phyloP scores from a whole-genome alignment of 2,113 vertebrate genomes.

The Lamprotornis superbus region DNA sequence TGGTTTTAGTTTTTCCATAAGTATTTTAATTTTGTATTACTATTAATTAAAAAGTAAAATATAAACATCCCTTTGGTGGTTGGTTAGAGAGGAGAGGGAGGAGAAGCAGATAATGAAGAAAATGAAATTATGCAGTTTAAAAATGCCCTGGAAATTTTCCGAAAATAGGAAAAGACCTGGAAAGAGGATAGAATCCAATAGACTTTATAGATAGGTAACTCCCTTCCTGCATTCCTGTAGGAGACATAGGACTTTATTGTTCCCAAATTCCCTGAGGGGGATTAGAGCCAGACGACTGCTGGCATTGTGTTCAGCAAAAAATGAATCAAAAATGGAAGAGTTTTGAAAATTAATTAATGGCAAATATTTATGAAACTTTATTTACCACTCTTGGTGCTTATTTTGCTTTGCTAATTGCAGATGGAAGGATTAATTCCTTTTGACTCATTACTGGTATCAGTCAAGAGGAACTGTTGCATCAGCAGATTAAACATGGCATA shows the following conservation, averaged over 20 bases:
- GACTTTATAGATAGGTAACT: not conserved
- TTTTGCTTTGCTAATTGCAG: not conserved
- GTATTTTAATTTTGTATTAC: not conserved
- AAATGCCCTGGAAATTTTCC: not conserved
- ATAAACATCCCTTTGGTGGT: rapidly evolving
- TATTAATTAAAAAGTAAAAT: not conserved
- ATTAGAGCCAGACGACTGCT: not conserved
- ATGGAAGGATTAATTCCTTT: not conserved
- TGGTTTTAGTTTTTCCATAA: not conserved
- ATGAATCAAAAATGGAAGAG: not conserved
- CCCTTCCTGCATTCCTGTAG: not conserved
- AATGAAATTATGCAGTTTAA: not conserved
- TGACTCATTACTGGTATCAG: not conserved
- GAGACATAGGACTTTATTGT: not conserved
- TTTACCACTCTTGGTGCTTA: not conserved
- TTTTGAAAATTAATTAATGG: not conserved
- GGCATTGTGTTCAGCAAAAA: not conserved
- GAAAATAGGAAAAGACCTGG: not conserved
- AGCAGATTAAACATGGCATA: not conserved
- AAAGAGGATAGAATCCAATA: not conserved
- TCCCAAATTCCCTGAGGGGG: not conserved
- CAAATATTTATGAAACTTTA: not conserved
- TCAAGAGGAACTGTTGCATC: not conserved
- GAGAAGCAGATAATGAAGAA: not conserved
- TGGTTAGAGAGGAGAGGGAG: not conserved